Conservation (phyloP, 2,888 invertebrate genomes). For the Dasypogon diadema region DNA sequence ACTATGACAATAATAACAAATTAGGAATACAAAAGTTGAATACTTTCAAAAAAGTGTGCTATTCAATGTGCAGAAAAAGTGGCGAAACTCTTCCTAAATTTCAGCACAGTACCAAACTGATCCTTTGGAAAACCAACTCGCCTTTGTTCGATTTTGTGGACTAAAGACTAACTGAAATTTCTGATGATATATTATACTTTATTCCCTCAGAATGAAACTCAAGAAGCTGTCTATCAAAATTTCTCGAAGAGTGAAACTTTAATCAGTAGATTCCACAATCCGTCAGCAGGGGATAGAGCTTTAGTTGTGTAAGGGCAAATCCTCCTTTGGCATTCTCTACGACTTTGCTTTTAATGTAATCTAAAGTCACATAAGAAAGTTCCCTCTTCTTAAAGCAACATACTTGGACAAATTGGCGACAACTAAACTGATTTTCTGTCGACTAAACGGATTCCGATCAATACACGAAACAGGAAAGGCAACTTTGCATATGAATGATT, state of each 20-base stretch:
- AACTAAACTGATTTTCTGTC: slow-evolving; percentile 7
- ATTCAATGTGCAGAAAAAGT: not conserved
- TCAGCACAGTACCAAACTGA: too few species aligned
- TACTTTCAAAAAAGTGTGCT: not conserved
- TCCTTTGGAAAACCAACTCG: too few species aligned
- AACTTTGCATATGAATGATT: not conserved
- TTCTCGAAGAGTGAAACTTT: not conserved
- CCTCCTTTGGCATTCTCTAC: not conserved
- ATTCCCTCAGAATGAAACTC: too few species aligned
- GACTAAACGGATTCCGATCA: not conserved
- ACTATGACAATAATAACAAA: not conserved
- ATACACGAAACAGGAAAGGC: not conserved
- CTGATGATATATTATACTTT: too few species aligned
- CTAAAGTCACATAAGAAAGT: not conserved
- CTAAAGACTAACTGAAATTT: too few species aligned
- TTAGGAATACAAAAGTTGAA: not conserved
- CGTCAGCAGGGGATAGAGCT: not conserved
- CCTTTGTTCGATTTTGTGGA: too few species aligned
- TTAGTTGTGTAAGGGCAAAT: not conserved
- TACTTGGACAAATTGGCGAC: slow-evolving; percentile 47
- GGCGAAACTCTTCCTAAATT: not conserved
- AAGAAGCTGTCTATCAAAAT: not conserved
- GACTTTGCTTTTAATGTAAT: not conserved
- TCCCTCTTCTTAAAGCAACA: not conserved
- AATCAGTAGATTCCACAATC: not conserved